These are phyloP conservation scores for Gopherus evgoodei DNA, from an alignment of 2,113 vertebrate genomes.

Conservation along the genomic window DNA sequence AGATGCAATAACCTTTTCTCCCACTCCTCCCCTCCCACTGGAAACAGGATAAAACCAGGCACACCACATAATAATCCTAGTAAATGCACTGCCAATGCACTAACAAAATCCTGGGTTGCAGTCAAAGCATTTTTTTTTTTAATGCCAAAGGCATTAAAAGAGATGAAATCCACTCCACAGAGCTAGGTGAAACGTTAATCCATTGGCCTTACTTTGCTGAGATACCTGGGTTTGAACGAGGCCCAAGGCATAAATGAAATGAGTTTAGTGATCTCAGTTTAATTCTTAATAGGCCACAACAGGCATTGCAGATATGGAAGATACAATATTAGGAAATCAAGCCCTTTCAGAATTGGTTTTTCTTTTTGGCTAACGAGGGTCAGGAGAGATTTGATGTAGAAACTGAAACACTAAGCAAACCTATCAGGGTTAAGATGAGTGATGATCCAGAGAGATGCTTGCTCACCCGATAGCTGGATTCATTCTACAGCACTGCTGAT, in stretches of 20 bases:
- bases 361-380: conserved; percentile 75
- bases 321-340: conserved; percentile 65
- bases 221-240: conserved; percentile 76
- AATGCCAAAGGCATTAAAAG: conserved; percentile 79
- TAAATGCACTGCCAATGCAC: conserved; percentile 66
- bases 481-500: neutral
- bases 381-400: conserved; percentile 68
- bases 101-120: conserved; percentile 72
- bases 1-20: conserved; percentile 59
- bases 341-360: conserved; percentile 69
- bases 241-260: conserved; percentile 78
- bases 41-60: conserved; percentile 75
- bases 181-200: conserved; percentile 69
- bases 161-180: conserved; percentile 76
- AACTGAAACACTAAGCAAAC: conserved; percentile 53
- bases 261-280: conserved; percentile 76
- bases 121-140: conserved; percentile 52
- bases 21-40: conserved; percentile 64
- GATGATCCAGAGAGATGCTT: neutral
- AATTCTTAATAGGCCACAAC: conserved; percentile 78
- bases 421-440: neutral
- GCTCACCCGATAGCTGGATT: neutral
- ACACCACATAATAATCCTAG: conserved; percentile 78
- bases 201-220: conserved; percentile 75
- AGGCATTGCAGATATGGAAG: conserved; percentile 62